Evolutionary conservation across 2,888 invertebrate genomes (phyloP), one percentile per base, ranked within the genome.

Genomic region (Spodoptera littoralis): DNA sequence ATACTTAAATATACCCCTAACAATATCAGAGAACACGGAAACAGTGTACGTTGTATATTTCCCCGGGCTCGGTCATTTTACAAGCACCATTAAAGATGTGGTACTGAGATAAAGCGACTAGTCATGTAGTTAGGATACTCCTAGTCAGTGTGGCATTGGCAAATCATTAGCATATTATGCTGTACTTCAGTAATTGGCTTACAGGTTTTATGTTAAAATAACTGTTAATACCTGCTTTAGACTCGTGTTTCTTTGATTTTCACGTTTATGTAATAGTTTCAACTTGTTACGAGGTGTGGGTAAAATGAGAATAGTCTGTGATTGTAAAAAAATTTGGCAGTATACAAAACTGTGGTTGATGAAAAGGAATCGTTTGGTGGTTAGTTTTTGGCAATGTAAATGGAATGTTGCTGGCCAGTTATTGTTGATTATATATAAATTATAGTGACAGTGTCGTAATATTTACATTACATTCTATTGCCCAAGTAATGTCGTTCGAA

Each of bases 21-120:
- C 69, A 43, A 64, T 76, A 72, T 51, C 67, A 36, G 59, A 70
- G 57, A 62, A 74, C 76, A 72, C 77, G 73, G 73, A 72, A 76
- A 27, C 27, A 27, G 27, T 2, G 60, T 52, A 46, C 52, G 43
- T 24, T 60, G 58, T 64, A 76, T 51, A 57, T 75, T 75, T 75
- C 57, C 76, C 46, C 60, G 70, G 54, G 64, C 64, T 53, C 76
- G 70, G 72, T 75, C 72, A 72, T 70, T 70, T 58, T 70, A 65
- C 65, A 71, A 76, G 72, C 57, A 73, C 73, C 73, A 72, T 73
- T 73, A 73, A 65, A 62, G 76, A 71, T 76, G 66, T 57, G 41
- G 66, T 60, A 60, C 70, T 62, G 53, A 62, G 76, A 71, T 73
- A 71, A 60, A 62, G 53, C 50, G 52, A 65, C 66, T 70, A 54